Evolutionary conservation across 1,140 invertebrate species (phyloP).

Genomic region (Samia ricini): DNA sequence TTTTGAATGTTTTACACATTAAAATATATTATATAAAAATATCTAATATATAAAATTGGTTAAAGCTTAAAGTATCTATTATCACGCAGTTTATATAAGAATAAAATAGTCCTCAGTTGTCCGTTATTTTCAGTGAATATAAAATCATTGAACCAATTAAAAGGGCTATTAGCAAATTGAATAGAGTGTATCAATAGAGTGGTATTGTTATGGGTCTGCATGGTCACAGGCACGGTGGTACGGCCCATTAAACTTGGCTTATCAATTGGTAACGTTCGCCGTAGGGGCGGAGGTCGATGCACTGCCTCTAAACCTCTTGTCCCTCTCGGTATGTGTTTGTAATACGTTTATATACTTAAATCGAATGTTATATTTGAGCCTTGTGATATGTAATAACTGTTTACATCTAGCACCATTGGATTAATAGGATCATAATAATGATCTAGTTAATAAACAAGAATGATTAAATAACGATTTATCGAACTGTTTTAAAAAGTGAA

Average conservation of each 20-base stretch:
- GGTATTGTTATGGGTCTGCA: constrained; percentile 54
- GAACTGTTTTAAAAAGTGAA: too few species aligned
- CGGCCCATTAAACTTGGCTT: constrained; percentile 60
- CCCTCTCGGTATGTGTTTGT: background rate
- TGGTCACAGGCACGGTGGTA: constrained; percentile 41
- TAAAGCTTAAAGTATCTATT: too few species aligned
- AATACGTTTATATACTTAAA: background rate
- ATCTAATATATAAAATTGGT: too few species aligned
- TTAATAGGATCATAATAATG: too few species aligned
- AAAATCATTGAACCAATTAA: constrained; percentile 54
- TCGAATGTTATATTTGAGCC: background rate
- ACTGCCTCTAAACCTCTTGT: constrained; percentile 18
- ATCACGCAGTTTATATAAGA: background rate
- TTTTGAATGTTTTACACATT: too few species aligned
- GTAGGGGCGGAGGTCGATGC: constrained; percentile 41
- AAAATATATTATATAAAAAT: too few species aligned
- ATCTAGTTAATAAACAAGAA: too few species aligned
- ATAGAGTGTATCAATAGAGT: constrained; percentile 52
- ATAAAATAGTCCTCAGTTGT: background rate
- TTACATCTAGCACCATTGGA: background rate
- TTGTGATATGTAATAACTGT: background rate
- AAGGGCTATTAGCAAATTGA: constrained; percentile 67
- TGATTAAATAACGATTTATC: too few species aligned
- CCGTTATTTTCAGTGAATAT: constrained; percentile 11
- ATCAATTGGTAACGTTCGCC: constrained; percentile 44